Conservation (phyloP, 1,140 invertebrate genomes). For the Thalassaphorura encarpata region DNA sequence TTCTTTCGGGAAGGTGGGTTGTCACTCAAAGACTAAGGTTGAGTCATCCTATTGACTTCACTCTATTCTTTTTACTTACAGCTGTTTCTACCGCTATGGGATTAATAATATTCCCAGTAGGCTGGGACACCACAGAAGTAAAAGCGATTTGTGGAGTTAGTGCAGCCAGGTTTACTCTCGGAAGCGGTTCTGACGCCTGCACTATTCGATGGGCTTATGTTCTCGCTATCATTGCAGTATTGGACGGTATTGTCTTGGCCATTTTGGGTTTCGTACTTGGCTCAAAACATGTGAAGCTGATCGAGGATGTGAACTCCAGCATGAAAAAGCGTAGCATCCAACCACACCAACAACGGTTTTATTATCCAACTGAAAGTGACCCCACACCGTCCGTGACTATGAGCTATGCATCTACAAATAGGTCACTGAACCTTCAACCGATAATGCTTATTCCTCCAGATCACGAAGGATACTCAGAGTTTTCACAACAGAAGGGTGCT, state of each 20-base stretch:
- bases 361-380: constrained; percentile 45
- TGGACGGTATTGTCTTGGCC: constrained; percentile 80
- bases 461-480: constrained; percentile 56
- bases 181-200: constrained; percentile 66
- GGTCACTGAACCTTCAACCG: constrained; percentile 58
- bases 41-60: background rate
- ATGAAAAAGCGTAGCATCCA: constrained; percentile 18
- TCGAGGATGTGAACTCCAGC: constrained; percentile 53
- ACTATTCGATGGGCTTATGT: constrained; percentile 90
- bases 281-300: constrained; percentile 69
- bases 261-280: constrained; percentile 89
- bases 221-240: constrained; percentile 78
- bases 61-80: constrained; percentile 38
- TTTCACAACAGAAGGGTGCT: constrained; percentile 51
- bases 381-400: constrained; percentile 25
- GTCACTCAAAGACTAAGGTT: background rate
- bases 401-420: constrained; percentile 28
- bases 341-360: constrained; percentile 38
- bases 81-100: constrained; percentile 70
- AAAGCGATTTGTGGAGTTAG: constrained; percentile 73
- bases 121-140: constrained; percentile 76
- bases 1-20: background rate
- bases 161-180: constrained; percentile 61
- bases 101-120: constrained; percentile 81
- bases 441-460: constrained; percentile 68